Evolutionary conservation across 2,113 vertebrate genomes (phyloP), one percentile per base, ranked within the genome.

Genomic region (Pteruthius melanotis): DNA sequence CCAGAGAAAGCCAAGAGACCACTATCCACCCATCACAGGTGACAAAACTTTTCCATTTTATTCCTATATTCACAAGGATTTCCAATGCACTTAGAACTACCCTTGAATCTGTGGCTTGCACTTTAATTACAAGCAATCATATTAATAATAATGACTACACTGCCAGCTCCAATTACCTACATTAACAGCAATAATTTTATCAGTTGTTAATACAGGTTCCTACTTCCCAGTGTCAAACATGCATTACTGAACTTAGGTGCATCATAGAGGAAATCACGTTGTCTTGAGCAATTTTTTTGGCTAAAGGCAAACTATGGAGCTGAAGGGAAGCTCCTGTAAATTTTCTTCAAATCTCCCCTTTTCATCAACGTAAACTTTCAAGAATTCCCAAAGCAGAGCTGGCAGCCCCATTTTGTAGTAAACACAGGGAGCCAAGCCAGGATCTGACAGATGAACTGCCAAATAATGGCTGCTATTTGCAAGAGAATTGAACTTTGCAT

Each of bases 401-500:
- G 92, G 96, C 95, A 94, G 92, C 57, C 83, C 59, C 22, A 56
- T 74, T 90, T 93, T 64, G 89, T 86, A 94, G 95, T 93, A 97
- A 96, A 94, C 88, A 96, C 83, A 76, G 94, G 93, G 90, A 96
- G 82, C 76, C 94, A 63, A 91, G 90, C 95, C 92, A 97, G 93
- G 92, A 95, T 83, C 59, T 80, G 94, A 91, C 94, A 92, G 93
- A 95, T 74, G 88, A 90, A 93, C 93, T 95, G 94, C 94, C 95
- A 96, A 93, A 95, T 86, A 95, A 92, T 93, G 90, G 94, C 92
- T 95, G 93, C 95, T 95, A 83, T 92, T 96, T 95, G 95, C 92
- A 92, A 90, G 95, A 96, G 90, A 95, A 96, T 4, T 96, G 95
- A 96, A 94, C 95, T 95, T 96, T 96, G 95, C 93, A 95, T 95